Evolutionary conservation across 2,888 invertebrate genomes (phyloP).

Genomic region (Mycogona germanica): DNA sequence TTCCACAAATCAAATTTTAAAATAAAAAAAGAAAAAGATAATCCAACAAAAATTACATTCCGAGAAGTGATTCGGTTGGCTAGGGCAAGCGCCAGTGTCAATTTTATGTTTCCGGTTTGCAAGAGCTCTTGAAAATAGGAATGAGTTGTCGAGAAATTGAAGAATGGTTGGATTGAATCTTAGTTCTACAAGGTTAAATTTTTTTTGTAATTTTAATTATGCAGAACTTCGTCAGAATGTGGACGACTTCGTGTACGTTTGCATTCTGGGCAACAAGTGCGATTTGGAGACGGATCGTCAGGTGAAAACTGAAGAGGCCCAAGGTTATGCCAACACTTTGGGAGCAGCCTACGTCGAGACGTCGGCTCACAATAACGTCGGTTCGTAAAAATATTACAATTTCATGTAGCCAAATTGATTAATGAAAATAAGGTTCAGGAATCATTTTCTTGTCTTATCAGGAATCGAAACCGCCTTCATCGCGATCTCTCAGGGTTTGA

Average conservation of each 20-base stretch:
- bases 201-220: conserved; percentile 27
- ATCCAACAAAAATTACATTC: no score
- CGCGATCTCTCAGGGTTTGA: neutral
- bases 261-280: conserved; percentile 73
- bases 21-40: no score
- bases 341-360: conserved; percentile 76
- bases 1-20: no score
- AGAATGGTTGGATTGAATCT: neutral
- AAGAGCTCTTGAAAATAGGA: no score
- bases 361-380: conserved; percentile 61
- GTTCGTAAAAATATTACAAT: conserved; percentile 35
- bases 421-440: no score
- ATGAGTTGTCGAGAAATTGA: neutral
- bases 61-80: no score
- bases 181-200: no score
- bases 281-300: conserved; percentile 54
- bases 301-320: conserved; percentile 51
- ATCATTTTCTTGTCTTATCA: neutral
- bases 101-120: no score
- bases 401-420: neutral
- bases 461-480: neutral
- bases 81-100: no score
- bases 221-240: conserved; percentile 51
- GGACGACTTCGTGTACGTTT: conserved; percentile 61
- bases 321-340: conserved; percentile 61